Base-by-base conservation (phyloP, 2,888 invertebrate species). In the Polyploca ridens region DNA sequence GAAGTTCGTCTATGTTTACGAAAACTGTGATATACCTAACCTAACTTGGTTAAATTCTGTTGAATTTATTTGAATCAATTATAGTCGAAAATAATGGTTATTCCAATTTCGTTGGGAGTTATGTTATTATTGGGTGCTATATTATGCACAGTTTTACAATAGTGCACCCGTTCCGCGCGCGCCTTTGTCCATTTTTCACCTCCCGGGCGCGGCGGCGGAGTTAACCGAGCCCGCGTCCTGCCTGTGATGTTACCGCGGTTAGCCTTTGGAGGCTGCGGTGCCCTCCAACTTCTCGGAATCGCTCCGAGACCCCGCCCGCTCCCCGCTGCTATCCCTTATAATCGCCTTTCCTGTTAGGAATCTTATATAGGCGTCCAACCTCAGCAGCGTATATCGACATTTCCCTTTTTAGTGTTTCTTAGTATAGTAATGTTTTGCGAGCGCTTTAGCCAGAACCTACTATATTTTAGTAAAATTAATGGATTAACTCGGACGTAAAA, bases 201-300 rank as follows among this genome's bases (percentile, higher is more conserved):
- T 89, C 85, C 72, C 72, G n/a, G n/a, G n/a, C n/a, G n/a, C n/a
- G n/a, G n/a, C n/a, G 73, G 79, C 74, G 76, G 81, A 89, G 88
- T 89, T 90, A 92, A 93, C 1, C 90, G 89, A 91, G 90, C 87
- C 71, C 74, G 67, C 72, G 61, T 61, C 61, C 61, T 61, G 82
- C 82, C 77, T 91, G 87, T 92, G 91, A 92, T 89, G 90, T 90
- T 88, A 85, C 91, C 92, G 91, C 91, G 81, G 79, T 78, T 81
- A 84, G 85, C 84, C 86, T 86, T 81, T 46, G 46, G n/a, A n/a
- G 46, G n/a, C 87, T 88, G 85, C 79, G 79, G 73, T 79, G 80
- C 81, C 76, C 77, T 84, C 83, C 81, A 76, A 83, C 84, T 93
- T 93, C 93, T 91, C 86, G 82, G 93, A 93, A 93, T 85, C 84